A percentile compares a stretch with the other conserved stretches of the same genome.
Conservation (phyloP, 2,113 vertebrate species). For the Hydropotes inermis region DNA sequence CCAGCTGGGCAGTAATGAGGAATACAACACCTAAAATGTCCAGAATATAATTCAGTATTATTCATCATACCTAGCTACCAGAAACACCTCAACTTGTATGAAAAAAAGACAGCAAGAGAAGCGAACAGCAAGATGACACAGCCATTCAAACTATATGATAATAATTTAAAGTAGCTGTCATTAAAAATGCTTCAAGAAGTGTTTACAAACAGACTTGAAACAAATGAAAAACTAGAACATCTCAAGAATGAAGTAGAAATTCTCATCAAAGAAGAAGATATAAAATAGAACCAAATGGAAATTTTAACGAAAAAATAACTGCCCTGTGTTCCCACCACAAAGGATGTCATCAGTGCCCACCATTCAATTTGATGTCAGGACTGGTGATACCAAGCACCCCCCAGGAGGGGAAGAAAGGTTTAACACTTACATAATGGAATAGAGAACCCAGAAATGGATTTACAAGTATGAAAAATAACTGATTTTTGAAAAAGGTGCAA, state of each 20-base stretch:
- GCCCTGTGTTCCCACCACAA: not conserved
- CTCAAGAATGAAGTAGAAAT: not conserved
- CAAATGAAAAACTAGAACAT: not conserved
- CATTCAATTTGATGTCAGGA: not conserved
- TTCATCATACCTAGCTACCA: not conserved
- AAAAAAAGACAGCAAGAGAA: not conserved
- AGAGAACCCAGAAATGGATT: not conserved
- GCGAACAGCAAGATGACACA: not conserved
- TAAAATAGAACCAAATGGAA: not conserved
- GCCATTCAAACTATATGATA: not conserved
- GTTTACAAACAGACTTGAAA: not conserved
- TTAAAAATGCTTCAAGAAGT: not conserved
- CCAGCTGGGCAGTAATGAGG: not conserved
- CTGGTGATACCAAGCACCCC: not conserved
- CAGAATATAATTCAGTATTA: not conserved
- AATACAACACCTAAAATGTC: not conserved
- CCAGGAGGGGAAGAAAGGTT: not conserved
- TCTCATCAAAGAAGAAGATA: not conserved
- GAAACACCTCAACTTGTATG: not conserved
- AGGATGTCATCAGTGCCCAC: not conserved
- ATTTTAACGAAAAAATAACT: not conserved
- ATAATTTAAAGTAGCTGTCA: not conserved
- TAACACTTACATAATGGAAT: not conserved
- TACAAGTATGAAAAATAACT: not conserved
- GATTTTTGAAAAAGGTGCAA: not conserved